Evolutionary conservation across 2,888 invertebrate species (phyloP).

Genomic region (Odontomyia ornata): DNA sequence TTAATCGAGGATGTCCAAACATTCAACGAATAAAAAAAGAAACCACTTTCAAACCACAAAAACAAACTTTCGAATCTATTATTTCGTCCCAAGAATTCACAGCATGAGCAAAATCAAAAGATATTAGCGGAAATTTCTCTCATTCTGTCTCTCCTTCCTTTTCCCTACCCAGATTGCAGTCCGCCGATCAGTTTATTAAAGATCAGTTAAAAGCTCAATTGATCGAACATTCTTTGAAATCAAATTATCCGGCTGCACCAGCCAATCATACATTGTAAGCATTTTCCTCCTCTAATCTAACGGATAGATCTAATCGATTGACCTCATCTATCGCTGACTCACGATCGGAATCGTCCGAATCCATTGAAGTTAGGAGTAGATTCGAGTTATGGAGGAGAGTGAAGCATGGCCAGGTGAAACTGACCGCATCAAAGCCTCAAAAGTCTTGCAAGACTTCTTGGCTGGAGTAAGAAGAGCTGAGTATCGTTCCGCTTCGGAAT

Average conservation of each 20-base stretch:
- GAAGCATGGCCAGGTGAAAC: conserved; percentile 28
- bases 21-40: background rate
- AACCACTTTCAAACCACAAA: conserved; percentile 15
- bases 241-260: conserved; percentile 17
- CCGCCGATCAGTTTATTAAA: conserved; percentile 4
- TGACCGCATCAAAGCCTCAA: conserved; percentile 33
- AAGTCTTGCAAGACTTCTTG: background rate
- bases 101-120: background rate
- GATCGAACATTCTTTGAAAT: conserved; percentile 26
- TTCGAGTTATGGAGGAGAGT: background rate
- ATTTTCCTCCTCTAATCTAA: conserved; percentile 30
- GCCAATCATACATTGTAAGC: conserved; percentile 8
- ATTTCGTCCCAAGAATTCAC: background rate
- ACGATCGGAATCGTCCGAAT: background rate
- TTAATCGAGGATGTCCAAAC: too few relatives aligned
- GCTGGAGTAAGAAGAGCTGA: conserved; percentile 1
- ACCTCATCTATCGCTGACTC: conserved; percentile 39
- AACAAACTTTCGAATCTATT: conserved; percentile 11
- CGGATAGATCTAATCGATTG: conserved; percentile 43
- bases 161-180: background rate
- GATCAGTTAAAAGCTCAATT: conserved; percentile 27
- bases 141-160: too few relatives aligned
- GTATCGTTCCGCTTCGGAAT: conserved; percentile 42
- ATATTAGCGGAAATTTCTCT: background rate
- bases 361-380: background rate